These are phyloP conservation scores for Rhinogobius similis DNA, from an alignment of 2,113 vertebrate genomes.

Conservation along the genomic window DNA sequence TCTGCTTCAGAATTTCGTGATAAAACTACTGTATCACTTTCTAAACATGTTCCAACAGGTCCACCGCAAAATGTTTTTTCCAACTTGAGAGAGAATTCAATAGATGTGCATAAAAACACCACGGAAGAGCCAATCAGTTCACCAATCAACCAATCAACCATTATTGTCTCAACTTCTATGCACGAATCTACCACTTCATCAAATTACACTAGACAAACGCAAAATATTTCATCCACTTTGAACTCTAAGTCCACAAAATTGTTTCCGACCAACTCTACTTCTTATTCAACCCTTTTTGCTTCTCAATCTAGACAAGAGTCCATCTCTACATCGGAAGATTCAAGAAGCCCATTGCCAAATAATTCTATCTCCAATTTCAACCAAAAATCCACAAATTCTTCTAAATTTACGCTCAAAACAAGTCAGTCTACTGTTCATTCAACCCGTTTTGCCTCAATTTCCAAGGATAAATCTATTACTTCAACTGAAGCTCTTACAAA, in stretches of 20 bases:
- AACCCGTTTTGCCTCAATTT: background rate
- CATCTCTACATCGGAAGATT: background rate
- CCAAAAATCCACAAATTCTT: background rate
- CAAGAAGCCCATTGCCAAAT: background rate
- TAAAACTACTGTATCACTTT: background rate
- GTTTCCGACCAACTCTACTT: background rate
- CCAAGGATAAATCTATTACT: background rate
- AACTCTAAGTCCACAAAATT: background rate
- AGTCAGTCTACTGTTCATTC: background rate
- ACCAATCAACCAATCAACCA: no score
- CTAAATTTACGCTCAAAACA: background rate
- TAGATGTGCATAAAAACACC: background rate
- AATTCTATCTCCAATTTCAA: background rate
- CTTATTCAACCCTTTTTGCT: background rate
- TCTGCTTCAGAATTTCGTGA: background rate
- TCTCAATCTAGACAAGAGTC: background rate
- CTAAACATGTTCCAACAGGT: background rate
- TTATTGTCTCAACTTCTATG: no score
- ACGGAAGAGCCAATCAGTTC: background rate
- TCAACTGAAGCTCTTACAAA: background rate
- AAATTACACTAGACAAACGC: no score
- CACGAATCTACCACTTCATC: no score
- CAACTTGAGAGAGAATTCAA: background rate
- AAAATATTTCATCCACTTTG: no score
- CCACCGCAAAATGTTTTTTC: background rate